Evolutionary conservation across 2,888 invertebrate genomes (phyloP).

Genomic region (Sialis lutaria): DNA sequence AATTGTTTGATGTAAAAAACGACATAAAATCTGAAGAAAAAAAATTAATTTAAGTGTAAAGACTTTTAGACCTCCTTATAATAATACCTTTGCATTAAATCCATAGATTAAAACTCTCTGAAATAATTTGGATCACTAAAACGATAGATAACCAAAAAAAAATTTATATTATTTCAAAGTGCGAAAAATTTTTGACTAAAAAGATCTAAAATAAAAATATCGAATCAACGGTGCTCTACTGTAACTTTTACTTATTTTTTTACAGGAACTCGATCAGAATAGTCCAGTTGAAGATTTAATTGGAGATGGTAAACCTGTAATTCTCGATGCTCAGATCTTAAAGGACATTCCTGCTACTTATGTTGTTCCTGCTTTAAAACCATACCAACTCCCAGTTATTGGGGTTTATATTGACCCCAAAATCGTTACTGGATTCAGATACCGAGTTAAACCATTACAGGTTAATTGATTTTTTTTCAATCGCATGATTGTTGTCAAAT

Average conservation of each 20-base stretch:
- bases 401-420: constrained; percentile 57
- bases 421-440: constrained; percentile 56
- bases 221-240: not conserved
- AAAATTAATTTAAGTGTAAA: no score
- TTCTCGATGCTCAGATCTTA: constrained; percentile 37
- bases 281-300: not conserved
- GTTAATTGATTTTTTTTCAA: constrained; percentile 15
- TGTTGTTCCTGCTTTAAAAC: constrained; percentile 36
- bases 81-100: no score
- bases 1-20: no score
- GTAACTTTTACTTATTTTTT: not conserved
- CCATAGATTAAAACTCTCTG: no score
- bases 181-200: no score
- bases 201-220: not conserved
- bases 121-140: no score
- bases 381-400: constrained; percentile 48
- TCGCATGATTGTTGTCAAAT: not conserved
- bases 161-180: no score
- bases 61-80: no score
- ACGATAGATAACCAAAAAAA: no score
- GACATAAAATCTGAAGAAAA: no score
- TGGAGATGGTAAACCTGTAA: constrained; percentile 10
- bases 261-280: constrained; percentile 2
- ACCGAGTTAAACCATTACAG: constrained; percentile 49
- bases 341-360: constrained; percentile 51